Evolutionary conservation across 2,797 vertebrate species (phyloP), one percentile per base, ranked within the genome.

Genomic region (Tragelaphus eurycerus): DNA sequence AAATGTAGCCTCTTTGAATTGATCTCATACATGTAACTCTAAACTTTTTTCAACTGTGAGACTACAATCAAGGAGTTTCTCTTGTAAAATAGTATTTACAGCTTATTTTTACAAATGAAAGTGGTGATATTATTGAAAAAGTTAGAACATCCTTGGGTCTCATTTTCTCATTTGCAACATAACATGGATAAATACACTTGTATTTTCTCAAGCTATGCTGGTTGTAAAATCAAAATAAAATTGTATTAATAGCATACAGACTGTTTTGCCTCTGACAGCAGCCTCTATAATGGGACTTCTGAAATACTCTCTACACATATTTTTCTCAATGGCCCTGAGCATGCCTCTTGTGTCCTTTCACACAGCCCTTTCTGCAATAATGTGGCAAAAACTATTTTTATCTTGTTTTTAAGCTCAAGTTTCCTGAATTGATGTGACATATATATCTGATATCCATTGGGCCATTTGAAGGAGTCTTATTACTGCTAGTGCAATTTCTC

Each of bases 51-150:
- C 21, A 86, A 21, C 25, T 85, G 38, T 82, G 16, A 52, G 64
- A 93, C 34, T 86, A 17, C 60, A 71, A 46, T 76, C 81, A 34
- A 90, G 78, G n/a, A 60, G 0, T 55, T 60, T 62, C 9, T 57
- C 89, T 83, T 29, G 54, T 60, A 85, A 94, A 89, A 60, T 71
- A 52, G 4, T n/a, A 71, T 38, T 94, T 85, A 34, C 4, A 38
- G 48, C 43, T 93, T 93, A 50, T 59, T 95, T 98, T 95, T n/a
- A 9, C 19, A 38, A 46, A 38, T 90, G 79, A 95, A 96, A 85
- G 34, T 87, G 7, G 13, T 79, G 64, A 83, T 50, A 50, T n/a
- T 85, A 79, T 90, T 46, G 17, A 86, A 88, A 94, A 87, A 86
- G 46, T 60, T 55, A 62, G 2, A 62, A 27, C 23, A 5, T 57